Evolutionary conservation across 2,888 invertebrate genomes (phyloP), one percentile per base, ranked within the genome.

Genomic region (Sthenelais limicola): DNA sequence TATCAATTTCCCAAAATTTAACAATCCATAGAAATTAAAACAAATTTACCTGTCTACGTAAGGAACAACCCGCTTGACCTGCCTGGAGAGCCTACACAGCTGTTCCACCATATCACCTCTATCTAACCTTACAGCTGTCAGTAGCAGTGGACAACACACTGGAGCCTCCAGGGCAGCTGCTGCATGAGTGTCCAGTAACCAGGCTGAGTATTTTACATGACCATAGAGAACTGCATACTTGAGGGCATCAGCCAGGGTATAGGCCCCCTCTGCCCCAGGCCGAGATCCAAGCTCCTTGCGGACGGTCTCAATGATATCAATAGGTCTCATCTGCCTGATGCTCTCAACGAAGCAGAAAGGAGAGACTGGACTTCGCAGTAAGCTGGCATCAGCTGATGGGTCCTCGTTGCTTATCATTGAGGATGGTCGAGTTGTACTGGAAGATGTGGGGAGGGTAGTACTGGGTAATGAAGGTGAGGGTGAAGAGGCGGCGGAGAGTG

Each of bases 61-160:
- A 7, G 35, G 66, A 1, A 43, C 38, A 18, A 3, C 3, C 24
- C 28, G 35, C 35, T 66, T 66, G 2, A 38, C 43, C 35, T 66
- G 35, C 21, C 66, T 35, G 7, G 38, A 38, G 7, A 38, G 43
- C 38, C 66, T 35, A 26, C 66, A 66, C 15, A 66, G 43, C 66
- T 66, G 66, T 33, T 66, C 66, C 43, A 43, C 43, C 38, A 66
- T n/a, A 26, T 66, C 66, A 15, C 38, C 38, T 43, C 66, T 66
- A 43, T 66, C 66, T 12, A 66, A 43, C 12, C 66, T 15, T 12
- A 66, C 66, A 7, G 66, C 35, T 12, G 43, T 66, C 38, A 66
- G 66, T 26, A 66, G 66, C 35, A 66, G 66, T n/a, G 66, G 66
- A 43, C 66, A 66, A 26, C 66, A 66, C 2, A 66, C 38, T 2